Evolutionary conservation across 1,140 invertebrate genomes (phyloP).

Genomic region (Drosophila pandora): DNA sequence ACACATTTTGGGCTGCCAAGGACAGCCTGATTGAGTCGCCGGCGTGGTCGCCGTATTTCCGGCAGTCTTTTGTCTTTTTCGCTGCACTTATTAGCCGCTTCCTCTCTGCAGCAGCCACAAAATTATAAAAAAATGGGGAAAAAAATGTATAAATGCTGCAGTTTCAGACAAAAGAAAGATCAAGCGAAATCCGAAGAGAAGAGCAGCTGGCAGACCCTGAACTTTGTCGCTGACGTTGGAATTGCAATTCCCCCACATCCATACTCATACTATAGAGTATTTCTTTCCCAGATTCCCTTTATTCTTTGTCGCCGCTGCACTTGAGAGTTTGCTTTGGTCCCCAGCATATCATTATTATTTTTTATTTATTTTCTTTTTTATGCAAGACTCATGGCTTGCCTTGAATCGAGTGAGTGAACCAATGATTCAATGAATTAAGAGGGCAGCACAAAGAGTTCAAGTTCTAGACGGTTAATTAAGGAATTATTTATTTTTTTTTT

Average conservation of each 20-base stretch:
- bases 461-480: neutral
- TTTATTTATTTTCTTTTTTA: constrained; percentile 2
- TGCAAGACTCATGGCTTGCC: constrained; percentile 32
- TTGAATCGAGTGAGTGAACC: constrained; percentile 61
- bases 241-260: constrained; percentile 43
- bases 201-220: constrained; percentile 67
- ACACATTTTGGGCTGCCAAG: constrained; percentile 42
- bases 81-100: constrained; percentile 72
- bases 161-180: constrained; percentile 45
- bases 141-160: constrained; percentile 6
- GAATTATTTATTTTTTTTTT: neutral
- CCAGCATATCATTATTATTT: constrained; percentile 33
- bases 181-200: constrained; percentile 34
- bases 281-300: constrained; percentile 31
- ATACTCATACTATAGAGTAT: neutral
- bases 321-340: constrained; percentile 41
- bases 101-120: constrained; percentile 42
- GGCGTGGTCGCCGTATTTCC: constrained; percentile 66
- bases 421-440: constrained; percentile 58
- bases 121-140: neutral
- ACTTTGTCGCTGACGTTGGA: constrained; percentile 61
- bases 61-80: constrained; percentile 53
- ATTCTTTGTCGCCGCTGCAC: constrained; percentile 53
- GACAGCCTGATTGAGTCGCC: constrained; percentile 59
- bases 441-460: constrained; percentile 3